These are phyloP conservation scores for Drosophila malerkotliana DNA, from an alignment of 1,140 invertebrate genomes.

Conservation along the genomic window DNA sequence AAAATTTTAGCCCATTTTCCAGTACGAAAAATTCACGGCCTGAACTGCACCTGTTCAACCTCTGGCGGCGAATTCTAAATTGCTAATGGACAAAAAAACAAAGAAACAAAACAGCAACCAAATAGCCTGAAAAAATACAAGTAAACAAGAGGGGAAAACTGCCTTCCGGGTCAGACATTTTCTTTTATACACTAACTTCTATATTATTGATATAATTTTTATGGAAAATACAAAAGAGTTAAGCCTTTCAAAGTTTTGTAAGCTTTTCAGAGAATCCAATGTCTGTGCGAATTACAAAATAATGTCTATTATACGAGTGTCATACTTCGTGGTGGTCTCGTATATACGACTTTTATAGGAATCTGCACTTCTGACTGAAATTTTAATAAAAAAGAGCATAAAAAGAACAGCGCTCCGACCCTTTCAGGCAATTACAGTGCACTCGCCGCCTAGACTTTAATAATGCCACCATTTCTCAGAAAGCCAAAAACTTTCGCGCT, in stretches of 20 bases:
- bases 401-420: background rate
- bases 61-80: conserved; percentile 54
- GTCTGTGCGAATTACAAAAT: too few relatives aligned
- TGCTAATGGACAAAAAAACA: conserved; percentile 59
- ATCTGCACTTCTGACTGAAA: background rate
- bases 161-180: background rate
- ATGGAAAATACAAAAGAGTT: too few relatives aligned
- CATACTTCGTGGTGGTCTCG: background rate
- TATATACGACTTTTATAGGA: background rate
- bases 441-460: conserved; percentile 44
- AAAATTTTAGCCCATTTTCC: conserved; percentile 63
- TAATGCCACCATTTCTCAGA: conserved; percentile 68
- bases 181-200: background rate
- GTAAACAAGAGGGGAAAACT: background rate
- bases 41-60: conserved; percentile 44
- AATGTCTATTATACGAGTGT: background rate
- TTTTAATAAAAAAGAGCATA: background rate
- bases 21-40: conserved; percentile 35
- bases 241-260: background rate
- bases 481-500: conserved; percentile 43
- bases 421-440: conserved; percentile 28
- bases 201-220: too few relatives aligned
- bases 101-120: conserved; percentile 2
- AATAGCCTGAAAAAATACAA: conserved; percentile 1
- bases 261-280: background rate